Percentiles rank a stretch among this genome's conserved stretches.
Evolutionary conservation across 2,113 vertebrate species (phyloP).

Genomic region (Psophia crepitans): DNA sequence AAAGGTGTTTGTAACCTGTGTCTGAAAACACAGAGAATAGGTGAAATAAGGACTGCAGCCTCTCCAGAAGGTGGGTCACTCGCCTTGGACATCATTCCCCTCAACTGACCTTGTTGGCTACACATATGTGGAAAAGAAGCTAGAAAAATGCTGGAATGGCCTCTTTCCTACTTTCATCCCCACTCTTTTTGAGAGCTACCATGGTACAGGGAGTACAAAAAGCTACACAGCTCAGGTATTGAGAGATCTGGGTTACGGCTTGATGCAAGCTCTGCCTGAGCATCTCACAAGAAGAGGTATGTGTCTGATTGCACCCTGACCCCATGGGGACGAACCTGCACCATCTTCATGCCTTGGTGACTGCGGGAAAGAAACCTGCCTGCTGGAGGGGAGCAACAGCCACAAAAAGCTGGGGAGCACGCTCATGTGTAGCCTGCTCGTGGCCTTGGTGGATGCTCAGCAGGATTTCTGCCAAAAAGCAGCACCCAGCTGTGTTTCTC

Average conservation of each 20-base stretch:
- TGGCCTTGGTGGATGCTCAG: neutral
- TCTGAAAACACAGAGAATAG: neutral
- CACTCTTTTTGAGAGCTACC: neutral
- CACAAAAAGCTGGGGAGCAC: accelerated
- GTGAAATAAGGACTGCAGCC: neutral
- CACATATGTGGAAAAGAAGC: neutral
- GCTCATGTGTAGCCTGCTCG: neutral
- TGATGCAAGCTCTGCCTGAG: neutral
- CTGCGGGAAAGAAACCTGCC: neutral
- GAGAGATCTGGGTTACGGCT: neutral
- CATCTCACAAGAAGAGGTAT: neutral
- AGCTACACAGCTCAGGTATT: neutral
- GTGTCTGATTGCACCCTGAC: neutral
- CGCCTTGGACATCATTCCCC: accelerated
- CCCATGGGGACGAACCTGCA: neutral
- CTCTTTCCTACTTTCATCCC: neutral
- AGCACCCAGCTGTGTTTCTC: neutral
- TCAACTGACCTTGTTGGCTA: neutral
- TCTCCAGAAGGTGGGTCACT: neutral
- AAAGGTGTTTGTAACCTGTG: neutral
- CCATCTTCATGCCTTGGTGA: accelerated
- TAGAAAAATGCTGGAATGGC: neutral
- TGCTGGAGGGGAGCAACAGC: neutral
- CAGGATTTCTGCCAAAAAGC: neutral
- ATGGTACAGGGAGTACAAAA: neutral